Conservation (phyloP, 1,140 invertebrate genomes). For the Eriosoma lanigerum region DNA sequence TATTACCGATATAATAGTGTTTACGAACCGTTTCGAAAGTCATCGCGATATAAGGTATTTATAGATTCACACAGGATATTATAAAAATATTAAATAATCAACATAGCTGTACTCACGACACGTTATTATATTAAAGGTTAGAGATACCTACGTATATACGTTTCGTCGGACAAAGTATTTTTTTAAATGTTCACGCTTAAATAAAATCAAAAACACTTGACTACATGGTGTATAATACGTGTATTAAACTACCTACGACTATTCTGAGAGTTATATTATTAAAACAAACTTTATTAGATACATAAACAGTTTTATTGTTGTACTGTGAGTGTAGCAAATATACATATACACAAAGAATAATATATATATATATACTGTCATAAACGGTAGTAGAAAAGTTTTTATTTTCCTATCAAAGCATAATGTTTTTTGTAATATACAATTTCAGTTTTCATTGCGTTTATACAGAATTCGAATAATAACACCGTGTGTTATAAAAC, state of each 20-base stretch:
- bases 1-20: neutral
- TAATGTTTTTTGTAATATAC: neutral
- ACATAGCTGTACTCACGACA: too few species aligned
- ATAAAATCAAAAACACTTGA: neutral
- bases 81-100: too few species aligned
- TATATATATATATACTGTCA: neutral
- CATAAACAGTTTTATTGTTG: slow-evolving; percentile 27
- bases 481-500: neutral
- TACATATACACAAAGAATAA: neutral
- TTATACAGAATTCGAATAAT: too few species aligned
- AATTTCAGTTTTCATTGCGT: slow-evolving; percentile 12
- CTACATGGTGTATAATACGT: too few species aligned
- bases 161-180: too few species aligned
- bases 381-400: slow-evolving; percentile 4
- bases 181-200: neutral
- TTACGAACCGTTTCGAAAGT: neutral
- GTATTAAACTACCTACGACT: too few species aligned
- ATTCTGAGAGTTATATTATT: neutral
- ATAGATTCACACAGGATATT: neutral
- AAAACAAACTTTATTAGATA: neutral
- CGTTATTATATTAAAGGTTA: too few species aligned
- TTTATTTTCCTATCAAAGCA: neutral
- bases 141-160: too few species aligned
- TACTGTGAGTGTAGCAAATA: too few species aligned
- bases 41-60: neutral